Evolutionary conservation across 2,888 invertebrate species (phyloP).

Genomic region (Macrosiphum euphorbiae): DNA sequence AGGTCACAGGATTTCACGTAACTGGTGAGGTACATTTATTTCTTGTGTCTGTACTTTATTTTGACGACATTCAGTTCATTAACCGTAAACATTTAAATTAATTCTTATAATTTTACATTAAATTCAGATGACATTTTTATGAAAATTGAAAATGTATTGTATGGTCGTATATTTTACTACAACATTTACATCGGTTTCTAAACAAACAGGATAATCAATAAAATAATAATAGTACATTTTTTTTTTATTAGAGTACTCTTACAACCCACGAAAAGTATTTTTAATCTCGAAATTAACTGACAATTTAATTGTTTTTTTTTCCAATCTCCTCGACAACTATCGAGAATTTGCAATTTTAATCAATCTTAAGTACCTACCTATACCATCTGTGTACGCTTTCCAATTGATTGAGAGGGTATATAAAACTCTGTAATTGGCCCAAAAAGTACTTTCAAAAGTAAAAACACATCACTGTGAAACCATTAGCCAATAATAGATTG

Average conservation of each 20-base stretch:
- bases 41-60: too few relatives aligned
- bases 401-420: not conserved
- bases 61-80: not conserved
- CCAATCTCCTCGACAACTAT: not conserved
- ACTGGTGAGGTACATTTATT: not conserved
- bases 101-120: not conserved
- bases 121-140: not conserved
- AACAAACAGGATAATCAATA: not conserved
- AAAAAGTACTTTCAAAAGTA: not conserved
- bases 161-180: not conserved
- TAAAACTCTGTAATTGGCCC: not conserved
- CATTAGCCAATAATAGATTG: not conserved
- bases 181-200: not conserved
- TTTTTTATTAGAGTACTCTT: not conserved
- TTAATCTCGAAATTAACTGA: slow-evolving; percentile 2
- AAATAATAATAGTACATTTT: not conserved
- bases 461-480: not conserved
- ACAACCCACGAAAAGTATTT: not conserved
- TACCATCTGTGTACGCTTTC: slow-evolving; percentile 10
- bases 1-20: not conserved
- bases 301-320: slow-evolving; percentile 9
- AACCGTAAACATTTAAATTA: not conserved
- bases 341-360: slow-evolving; percentile 12
- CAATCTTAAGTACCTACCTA: slow-evolving; percentile 3
- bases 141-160: not conserved